phyloP scores from a whole-genome alignment of 2,113 vertebrate genomes.

The Ageneiosus marmoratus region DNA sequence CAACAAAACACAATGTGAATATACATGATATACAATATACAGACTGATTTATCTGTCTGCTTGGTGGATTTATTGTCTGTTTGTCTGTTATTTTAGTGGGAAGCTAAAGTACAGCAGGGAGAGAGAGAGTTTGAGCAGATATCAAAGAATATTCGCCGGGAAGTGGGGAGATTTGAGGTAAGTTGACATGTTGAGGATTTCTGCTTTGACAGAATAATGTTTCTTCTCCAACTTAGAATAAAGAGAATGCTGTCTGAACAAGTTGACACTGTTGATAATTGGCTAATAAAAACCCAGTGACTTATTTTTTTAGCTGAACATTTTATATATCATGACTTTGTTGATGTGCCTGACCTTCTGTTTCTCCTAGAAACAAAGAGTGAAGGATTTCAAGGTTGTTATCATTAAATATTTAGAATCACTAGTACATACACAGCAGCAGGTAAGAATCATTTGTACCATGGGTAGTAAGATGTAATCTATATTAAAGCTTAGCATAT shows the following conservation, averaged over 20 bases:
- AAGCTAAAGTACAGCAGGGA: conserved; percentile 94
- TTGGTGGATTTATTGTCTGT: conserved; percentile 30
- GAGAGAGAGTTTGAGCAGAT: conserved; percentile 98
- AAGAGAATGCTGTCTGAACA: not conserved
- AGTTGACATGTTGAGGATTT: conserved; percentile 52
- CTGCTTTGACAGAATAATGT: conserved; percentile 9
- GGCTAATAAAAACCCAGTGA: not conserved
- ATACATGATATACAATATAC: too few species aligned
- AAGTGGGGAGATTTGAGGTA: conserved; percentile 96
- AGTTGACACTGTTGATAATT: not conserved
- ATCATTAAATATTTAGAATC: conserved; percentile 97
- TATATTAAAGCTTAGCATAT: not conserved
- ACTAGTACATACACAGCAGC: conserved; percentile 94
- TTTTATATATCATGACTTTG: not conserved
- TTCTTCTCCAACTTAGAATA: not conserved
- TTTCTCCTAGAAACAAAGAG: conserved; percentile 84
- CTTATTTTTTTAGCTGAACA: not conserved
- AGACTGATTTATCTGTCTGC: conserved; percentile 32
- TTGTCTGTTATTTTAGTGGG: conserved; percentile 83
- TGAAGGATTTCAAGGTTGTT: conserved; percentile 96
- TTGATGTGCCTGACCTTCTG: not conserved
- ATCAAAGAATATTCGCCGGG: conserved; percentile 95
- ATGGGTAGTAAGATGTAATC: not conserved
- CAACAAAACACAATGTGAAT: too few species aligned
- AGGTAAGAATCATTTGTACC: conserved; percentile 73